Evolutionary conservation across 2,113 vertebrate genomes (phyloP).

Genomic region (Gallinago paraguaiae): DNA sequence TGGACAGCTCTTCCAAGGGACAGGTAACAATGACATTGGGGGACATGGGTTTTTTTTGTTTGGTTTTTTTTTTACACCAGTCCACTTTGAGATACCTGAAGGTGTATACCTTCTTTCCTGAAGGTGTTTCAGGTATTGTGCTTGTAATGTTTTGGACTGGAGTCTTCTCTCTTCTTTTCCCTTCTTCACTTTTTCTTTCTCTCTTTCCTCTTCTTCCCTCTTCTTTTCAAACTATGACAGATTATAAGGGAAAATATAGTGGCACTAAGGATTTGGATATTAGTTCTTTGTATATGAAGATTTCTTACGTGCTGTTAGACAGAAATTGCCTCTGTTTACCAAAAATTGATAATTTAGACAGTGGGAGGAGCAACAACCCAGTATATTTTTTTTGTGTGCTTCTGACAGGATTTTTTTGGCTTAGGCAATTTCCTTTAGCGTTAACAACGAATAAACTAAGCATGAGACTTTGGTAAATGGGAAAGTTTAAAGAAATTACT

Average conservation of each 20-base stretch:
- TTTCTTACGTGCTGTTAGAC: neutral
- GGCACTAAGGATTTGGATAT: neutral
- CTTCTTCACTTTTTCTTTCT: neutral
- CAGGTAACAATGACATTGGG: conserved; percentile 75
- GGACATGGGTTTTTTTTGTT: neutral
- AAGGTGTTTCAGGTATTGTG: neutral
- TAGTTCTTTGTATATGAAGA: neutral
- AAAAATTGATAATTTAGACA: neutral
- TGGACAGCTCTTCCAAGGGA: conserved; percentile 98
- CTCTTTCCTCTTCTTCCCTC: neutral
- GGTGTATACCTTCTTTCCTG: neutral
- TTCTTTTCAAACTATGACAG: neutral
- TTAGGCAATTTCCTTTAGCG: neutral
- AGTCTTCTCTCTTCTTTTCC: neutral
- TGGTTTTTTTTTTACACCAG: neutral
- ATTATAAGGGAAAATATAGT: neutral
- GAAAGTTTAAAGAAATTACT: neutral
- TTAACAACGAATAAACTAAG: neutral
- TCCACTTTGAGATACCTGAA: neutral
- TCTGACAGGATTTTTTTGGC: neutral
- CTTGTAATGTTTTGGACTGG: neutral
- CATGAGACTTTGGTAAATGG: neutral
- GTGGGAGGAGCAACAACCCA: neutral
- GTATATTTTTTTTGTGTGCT: neutral
- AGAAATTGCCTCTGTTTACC: neutral